phyloP scores from a whole-genome alignment of 2,888 invertebrate species.

The Liodrosophila aerea region DNA sequence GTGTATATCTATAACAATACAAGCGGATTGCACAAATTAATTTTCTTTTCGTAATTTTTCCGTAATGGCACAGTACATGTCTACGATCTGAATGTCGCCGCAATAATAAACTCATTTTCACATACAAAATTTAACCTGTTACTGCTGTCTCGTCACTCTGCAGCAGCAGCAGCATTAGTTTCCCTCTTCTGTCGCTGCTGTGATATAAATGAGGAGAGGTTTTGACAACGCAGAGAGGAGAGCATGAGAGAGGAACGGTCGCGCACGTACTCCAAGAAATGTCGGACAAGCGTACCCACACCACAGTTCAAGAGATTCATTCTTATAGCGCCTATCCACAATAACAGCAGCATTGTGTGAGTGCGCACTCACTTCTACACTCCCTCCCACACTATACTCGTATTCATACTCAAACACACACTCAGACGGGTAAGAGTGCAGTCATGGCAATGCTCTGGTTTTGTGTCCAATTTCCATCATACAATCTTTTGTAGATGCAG shows the following conservation, averaged over 20 bases:
- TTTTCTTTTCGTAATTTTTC: constrained; percentile 24
- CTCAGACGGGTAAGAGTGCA: constrained; percentile 34
- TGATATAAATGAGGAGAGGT: constrained; percentile 52
- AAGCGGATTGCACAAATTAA: no score
- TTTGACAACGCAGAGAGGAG: constrained; percentile 55
- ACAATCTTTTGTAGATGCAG: constrained; percentile 33
- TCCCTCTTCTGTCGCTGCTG: constrained; percentile 57
- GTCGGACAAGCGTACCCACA: constrained; percentile 52
- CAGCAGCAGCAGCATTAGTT: constrained; percentile 30
- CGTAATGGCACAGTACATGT: constrained; percentile 46
- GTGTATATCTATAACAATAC: no score
- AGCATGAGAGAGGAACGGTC: no score
- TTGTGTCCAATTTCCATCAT: constrained; percentile 59
- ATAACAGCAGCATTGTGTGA: no score
- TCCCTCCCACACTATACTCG: constrained; percentile 5
- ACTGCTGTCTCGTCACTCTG: no score
- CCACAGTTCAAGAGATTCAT: constrained; percentile 47
- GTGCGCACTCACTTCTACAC: constrained; percentile 29
- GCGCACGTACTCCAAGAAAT: no score
- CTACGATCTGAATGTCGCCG: constrained; percentile 62
- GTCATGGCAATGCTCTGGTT: constrained; percentile 42
- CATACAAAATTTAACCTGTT: constrained; percentile 63
- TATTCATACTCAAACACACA: neutral
- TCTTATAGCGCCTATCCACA: constrained; percentile 38
- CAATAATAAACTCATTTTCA: constrained; percentile 67